Evolutionary conservation across 2,797 vertebrate genomes (phyloP).

Genomic region (Sebastes minor): DNA sequence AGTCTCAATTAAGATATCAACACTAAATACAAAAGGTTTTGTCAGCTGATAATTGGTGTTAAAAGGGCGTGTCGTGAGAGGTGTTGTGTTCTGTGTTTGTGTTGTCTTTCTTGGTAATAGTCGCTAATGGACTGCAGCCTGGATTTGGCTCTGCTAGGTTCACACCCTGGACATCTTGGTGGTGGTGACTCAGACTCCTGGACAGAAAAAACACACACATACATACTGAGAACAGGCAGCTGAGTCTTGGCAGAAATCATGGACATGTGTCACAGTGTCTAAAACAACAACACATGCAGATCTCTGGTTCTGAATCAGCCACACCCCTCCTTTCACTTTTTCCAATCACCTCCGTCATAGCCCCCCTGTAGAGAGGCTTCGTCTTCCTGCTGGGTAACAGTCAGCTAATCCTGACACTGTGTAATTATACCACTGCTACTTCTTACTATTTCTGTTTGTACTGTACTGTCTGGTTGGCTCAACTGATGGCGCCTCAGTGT

Average conservation of each 20-base stretch:
- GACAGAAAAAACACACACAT: slow-evolving; percentile 7
- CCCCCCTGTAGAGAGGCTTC: not conserved
- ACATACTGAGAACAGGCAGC: not conserved
- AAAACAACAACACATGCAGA: slow-evolving; percentile 25
- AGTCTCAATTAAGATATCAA: slow-evolving; percentile 1
- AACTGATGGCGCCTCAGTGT: not conserved
- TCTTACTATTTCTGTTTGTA: not conserved
- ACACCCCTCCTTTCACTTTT: not conserved
- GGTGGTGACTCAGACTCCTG: slow-evolving; percentile 38
- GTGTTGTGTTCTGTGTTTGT: slow-evolving; percentile 17
- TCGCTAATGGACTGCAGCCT: slow-evolving; percentile 28
- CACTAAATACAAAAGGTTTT: not conserved
- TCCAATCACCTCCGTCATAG: not conserved
- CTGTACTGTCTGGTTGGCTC: not conserved
- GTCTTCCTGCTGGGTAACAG: not conserved
- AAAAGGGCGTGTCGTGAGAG: not conserved
- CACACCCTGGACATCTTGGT: slow-evolving; percentile 38
- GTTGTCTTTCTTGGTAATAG: slow-evolving; percentile 29
- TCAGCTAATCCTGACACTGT: not conserved
- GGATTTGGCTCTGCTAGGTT: slow-evolving; percentile 13
- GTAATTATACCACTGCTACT: not conserved
- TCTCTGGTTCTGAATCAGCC: not conserved
- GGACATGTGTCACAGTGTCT: slow-evolving; percentile 28
- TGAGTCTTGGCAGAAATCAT: slow-evolving; percentile 18
- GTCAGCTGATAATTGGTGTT: slow-evolving; percentile 11